Evolutionary conservation across 2,888 invertebrate species (phyloP).

Genomic region (Hypomecis punctinalis): DNA sequence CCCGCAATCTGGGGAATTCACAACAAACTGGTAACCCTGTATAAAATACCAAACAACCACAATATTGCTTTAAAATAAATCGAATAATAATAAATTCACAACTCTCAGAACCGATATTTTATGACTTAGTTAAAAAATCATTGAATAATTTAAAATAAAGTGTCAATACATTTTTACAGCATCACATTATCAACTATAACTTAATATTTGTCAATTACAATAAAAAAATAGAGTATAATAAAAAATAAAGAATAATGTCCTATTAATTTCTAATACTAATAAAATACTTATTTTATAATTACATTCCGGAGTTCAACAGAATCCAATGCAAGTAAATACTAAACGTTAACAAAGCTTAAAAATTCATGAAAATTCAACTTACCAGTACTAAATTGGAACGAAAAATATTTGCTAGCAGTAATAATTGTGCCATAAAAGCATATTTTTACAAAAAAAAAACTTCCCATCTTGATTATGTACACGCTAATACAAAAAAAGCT

Average conservation of each 20-base stretch:
- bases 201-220: background rate
- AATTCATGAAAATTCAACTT: too few relatives aligned
- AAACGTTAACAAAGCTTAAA: background rate
- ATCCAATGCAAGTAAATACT: background rate
- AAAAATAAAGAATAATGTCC: background rate
- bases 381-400: background rate
- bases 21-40: too few relatives aligned
- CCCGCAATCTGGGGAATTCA: too few relatives aligned
- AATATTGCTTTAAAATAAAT: conserved; percentile 21
- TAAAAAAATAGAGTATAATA: background rate
- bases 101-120: conserved; percentile 20
- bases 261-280: background rate
- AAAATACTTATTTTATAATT: background rate
- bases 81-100: conserved; percentile 26
- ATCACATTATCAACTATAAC: background rate
- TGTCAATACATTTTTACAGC: background rate
- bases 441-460: background rate
- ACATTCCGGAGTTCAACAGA: background rate
- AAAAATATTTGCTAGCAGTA: background rate
- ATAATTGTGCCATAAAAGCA: background rate
- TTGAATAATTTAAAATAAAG: background rate
- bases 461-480: background rate
- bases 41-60: conserved; percentile 4
- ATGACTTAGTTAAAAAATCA: conserved; percentile 23
- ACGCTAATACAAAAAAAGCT: background rate